Evolutionary conservation across 2,888 invertebrate species (phyloP).

Genomic region (Alloscopus bannaensis): DNA sequence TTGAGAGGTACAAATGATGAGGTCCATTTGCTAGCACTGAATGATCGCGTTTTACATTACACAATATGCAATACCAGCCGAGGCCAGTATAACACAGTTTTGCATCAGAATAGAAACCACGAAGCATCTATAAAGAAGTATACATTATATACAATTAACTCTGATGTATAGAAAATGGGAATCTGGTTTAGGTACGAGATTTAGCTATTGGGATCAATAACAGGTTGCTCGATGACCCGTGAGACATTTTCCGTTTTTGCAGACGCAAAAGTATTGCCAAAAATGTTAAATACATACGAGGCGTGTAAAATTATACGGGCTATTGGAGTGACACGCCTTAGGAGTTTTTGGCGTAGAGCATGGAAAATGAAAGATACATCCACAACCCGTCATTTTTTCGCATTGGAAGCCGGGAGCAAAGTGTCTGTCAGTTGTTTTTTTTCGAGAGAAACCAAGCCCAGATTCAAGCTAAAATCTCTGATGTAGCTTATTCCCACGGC

Average conservation of each 20-base stretch:
- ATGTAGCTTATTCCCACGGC: conserved; percentile 45
- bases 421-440: too few species aligned
- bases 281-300: neutral
- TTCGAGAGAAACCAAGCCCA: conserved; percentile 35
- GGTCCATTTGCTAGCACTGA: conserved; percentile 3
- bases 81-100: too few species aligned
- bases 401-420: conserved; percentile 22
- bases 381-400: neutral
- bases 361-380: neutral
- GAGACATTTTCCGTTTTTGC: conserved; percentile 25
- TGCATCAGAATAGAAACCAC: too few species aligned
- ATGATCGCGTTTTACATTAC: too few species aligned
- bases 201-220: conserved; percentile 10
- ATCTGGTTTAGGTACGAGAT: conserved; percentile 8
- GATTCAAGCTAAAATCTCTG: neutral
- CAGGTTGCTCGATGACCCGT: conserved; percentile 43
- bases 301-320: neutral
- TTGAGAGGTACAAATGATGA: neutral
- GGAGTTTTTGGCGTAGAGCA: conserved; percentile 19
- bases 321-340: conserved; percentile 24
- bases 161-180: neutral
- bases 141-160: too few species aligned
- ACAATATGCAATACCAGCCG: too few species aligned
- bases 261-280: too few species aligned
- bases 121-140: too few species aligned